Conservation (phyloP, 2,888 invertebrate species). For the Zhuqinia jingwanae region DNA sequence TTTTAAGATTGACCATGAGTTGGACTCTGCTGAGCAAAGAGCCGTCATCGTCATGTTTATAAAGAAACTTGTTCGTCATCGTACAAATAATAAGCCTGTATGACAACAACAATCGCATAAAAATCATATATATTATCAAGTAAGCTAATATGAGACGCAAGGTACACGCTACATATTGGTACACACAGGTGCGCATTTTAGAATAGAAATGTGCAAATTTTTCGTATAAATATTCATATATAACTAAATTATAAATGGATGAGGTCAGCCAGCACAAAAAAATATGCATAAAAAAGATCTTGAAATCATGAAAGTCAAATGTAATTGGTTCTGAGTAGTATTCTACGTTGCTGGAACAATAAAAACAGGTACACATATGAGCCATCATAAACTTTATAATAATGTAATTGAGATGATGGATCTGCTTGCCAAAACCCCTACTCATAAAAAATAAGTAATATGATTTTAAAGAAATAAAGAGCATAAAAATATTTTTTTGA, state of each 20-base stretch:
- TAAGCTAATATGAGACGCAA: too few relatives aligned
- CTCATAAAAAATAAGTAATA: too few relatives aligned
- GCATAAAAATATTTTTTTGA: too few relatives aligned
- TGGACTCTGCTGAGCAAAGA: too few relatives aligned
- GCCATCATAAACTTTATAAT: too few relatives aligned
- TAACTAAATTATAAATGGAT: constrained; percentile 13
- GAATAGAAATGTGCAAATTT: constrained; percentile 18
- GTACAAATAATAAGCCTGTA: too few relatives aligned
- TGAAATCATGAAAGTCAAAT: constrained; percentile 15
- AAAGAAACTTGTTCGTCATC: too few relatives aligned
- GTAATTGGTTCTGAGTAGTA: background rate
- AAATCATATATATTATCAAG: constrained; percentile 3
- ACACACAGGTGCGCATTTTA: background rate
- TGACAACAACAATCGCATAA: constrained; percentile 12
- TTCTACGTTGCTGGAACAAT: constrained; percentile 15
- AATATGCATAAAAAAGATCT: background rate
- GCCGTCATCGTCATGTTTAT: background rate
- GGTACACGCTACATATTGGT: too few relatives aligned
- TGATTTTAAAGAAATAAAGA: too few relatives aligned
- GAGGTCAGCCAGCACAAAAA: constrained; percentile 44
- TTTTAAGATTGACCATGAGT: constrained; percentile 25
- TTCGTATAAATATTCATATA: constrained; percentile 53
- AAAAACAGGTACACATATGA: constrained; percentile 6
- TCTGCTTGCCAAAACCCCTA: too few relatives aligned
- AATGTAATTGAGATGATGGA: too few relatives aligned